Evolutionary conservation across 2,797 vertebrate genomes (phyloP), one percentile per base, ranked within the genome.

Genomic region (Crypturellus tataupa): DNA sequence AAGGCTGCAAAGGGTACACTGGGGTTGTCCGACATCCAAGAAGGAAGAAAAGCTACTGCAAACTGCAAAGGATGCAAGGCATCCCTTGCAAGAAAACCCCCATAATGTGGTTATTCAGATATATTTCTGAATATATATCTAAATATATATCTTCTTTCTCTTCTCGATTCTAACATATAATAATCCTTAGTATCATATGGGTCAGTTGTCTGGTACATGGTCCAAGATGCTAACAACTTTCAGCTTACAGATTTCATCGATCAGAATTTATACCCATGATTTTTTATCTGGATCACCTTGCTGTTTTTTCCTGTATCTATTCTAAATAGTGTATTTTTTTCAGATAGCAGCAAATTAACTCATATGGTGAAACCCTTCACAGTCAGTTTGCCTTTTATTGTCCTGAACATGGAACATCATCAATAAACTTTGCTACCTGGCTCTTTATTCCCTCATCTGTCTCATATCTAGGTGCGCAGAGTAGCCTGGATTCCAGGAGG

Each of bases 1-100:
- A 21, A 37, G 56, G 79, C 72, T 62, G 49, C 21, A 1, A 87
- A 93, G 93, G 90, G 85, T 94, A 94, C 67, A 59, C 51, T 59
- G 80, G 44, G 58, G 23, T 93, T 68, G 71, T 58, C 79, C 85
- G 49, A 33, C 72, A 59, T 1, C 40, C 40, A 49, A 63, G 65
- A 37, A 63, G 71, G 68, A 49, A 85, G 62, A 42, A 89, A 93
- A 80, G 62, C 6, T 18, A 49, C 21, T 3, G 31, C 27, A 86
- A 71, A 70, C 8, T 5, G 5, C 0, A 0, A 51, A 60, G 76
- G 80, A 58, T 10, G 23, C 72, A 85, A 80, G 15, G 14, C 76
- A 80, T 39, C 55, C 59, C 49, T 17, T 8, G 31, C 53, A 31
- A 3, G 12, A 60, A 73, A 3, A 60, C 20, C n/a, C 7, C 2